Evolutionary conservation across 2,113 vertebrate species (phyloP), one percentile per base, ranked within the genome.

Genomic region (Tenebrosternarchus preto): DNA sequence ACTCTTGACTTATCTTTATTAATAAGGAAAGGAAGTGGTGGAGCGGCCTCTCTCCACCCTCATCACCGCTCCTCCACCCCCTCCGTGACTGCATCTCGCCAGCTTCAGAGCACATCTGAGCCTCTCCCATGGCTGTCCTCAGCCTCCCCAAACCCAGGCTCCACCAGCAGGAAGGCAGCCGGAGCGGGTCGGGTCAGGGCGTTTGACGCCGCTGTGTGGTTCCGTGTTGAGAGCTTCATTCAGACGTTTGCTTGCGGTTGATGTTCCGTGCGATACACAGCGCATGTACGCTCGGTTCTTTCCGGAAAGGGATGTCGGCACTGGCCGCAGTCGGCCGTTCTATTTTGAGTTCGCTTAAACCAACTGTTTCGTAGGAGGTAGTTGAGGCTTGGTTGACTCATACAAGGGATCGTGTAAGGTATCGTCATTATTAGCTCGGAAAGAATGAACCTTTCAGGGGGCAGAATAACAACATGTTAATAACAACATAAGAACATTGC

Each of bases 391-490:
- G 57, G 68, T 64, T 67, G 70, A 70, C 59, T 71, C 60, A 72
- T 64, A 53, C 29, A 72, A 59, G 71, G 33, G 63, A 68, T 50
- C 43, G 19, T 80, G 61, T 25, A 64, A 76, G 75, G 55, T 81
- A 78, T 76, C 75, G 29, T 76, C 83, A 80, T 86, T 71, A 76
- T 78, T 82, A 50, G 39, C 73, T 76, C 59, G 80, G 36, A 83
- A 91, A 91, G 92, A 90, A 92, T 91, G 81, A 91, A 84, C 56
- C 69, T 80, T 78, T 83, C 68, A 82, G 60, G 71, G 75, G 84
- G 85, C 87, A 82, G 88, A 90, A 90, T 88, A 83, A 83, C 83
- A 56, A 82, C 86, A 89, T 88, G 89, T 91, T 89, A 88, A 20
- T 43, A 29, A 73, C 67, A 82, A 79, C 76, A 53, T 67, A 7